phyloP scores from a whole-genome alignment of 1,140 invertebrate species.

The Arion vulgaris region DNA sequence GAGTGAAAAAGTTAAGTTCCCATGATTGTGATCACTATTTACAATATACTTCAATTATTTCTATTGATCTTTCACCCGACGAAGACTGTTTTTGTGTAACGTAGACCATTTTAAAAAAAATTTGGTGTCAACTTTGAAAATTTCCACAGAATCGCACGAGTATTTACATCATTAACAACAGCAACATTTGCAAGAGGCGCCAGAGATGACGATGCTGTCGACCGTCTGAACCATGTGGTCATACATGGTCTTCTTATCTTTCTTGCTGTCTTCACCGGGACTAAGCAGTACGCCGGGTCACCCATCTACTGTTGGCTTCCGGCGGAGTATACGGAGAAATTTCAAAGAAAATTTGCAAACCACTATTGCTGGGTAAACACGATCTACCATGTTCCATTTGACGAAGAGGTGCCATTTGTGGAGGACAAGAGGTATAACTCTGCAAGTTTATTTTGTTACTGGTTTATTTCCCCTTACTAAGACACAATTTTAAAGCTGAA shows the following conservation, averaged over 20 bases:
- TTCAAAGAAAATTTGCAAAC: constrained; percentile 23
- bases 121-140: background rate
- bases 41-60: too few species aligned
- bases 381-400: constrained; percentile 31
- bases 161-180: background rate
- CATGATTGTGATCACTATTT: too few species aligned
- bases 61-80: background rate
- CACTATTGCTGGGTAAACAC: constrained; percentile 33
- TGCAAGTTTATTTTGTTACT: too few species aligned
- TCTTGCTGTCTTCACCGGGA: constrained; percentile 1
- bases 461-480: too few species aligned
- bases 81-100: background rate
- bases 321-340: constrained; percentile 25
- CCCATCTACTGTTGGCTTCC: constrained; percentile 37
- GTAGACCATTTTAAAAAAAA: background rate
- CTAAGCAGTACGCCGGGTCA: constrained; percentile 24
- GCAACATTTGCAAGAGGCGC: background rate
- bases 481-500: too few species aligned
- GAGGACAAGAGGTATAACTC: constrained; percentile 7
- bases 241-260: constrained; percentile 10
- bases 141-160: background rate
- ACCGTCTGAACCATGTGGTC: constrained; percentile 27
- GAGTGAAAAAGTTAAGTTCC: too few species aligned
- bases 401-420: background rate
- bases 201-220: constrained; percentile 23